These are phyloP conservation scores for Athrips mouffetella DNA, from an alignment of 2,888 invertebrate species.

Conservation along the genomic window DNA sequence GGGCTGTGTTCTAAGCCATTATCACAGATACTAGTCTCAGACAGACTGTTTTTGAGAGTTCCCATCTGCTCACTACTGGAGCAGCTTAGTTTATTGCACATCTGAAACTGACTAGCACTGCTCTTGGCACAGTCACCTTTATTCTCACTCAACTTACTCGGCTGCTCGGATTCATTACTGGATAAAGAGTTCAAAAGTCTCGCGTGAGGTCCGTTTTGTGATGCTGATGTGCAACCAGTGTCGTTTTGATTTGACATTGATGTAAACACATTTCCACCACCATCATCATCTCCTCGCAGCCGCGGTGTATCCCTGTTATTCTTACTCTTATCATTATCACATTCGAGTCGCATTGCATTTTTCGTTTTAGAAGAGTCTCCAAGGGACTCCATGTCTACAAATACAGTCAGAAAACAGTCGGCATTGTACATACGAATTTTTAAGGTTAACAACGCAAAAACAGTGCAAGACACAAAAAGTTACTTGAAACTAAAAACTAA, in stretches of 20 bases:
- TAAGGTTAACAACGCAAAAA: constrained; percentile 47
- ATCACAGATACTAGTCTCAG: constrained; percentile 37
- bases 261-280: constrained; percentile 53
- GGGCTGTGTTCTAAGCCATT: constrained; percentile 39
- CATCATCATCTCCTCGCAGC: constrained; percentile 43
- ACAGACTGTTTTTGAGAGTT: constrained; percentile 43
- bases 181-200: constrained; percentile 35
- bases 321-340: constrained; percentile 45
- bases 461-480: background rate
- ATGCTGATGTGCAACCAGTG: constrained; percentile 40
- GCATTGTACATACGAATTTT: constrained; percentile 58
- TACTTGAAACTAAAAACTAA: background rate
- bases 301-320: constrained; percentile 39
- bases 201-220: constrained; percentile 47
- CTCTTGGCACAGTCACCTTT: constrained; percentile 35
- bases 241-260: constrained; percentile 48
- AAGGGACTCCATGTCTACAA: constrained; percentile 62
- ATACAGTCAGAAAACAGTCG: constrained; percentile 49
- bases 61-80: constrained; percentile 35
- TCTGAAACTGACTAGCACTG: constrained; percentile 32
- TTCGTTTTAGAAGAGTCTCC: constrained; percentile 47
- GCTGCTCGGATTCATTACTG: constrained; percentile 37
- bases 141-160: constrained; percentile 35
- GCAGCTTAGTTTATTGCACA: constrained; percentile 36
- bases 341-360: constrained; percentile 43